Conservation (phyloP, 2,113 vertebrate species). For the Sakesphorus luctuosus region DNA sequence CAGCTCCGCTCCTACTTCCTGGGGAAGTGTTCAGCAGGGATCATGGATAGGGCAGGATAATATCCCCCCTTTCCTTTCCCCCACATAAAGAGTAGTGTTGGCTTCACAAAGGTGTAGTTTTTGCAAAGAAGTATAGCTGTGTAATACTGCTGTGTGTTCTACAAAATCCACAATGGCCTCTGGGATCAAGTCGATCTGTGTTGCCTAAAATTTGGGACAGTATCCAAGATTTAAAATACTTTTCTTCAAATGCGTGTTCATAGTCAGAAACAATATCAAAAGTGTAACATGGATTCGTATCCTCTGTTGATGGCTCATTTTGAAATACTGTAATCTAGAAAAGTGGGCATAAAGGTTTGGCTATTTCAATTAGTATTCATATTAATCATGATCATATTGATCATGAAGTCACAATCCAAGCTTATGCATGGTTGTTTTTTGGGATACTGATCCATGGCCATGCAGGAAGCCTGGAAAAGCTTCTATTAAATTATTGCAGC, state of each 20-base stretch:
- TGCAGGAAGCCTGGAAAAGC: slow-evolving; percentile 55
- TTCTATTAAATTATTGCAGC: slow-evolving; percentile 64
- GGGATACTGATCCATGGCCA: slow-evolving; percentile 52
- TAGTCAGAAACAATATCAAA: not conserved
- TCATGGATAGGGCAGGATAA: not conserved
- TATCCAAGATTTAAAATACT: not conserved
- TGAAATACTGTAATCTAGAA: not conserved
- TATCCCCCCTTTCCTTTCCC: not conserved
- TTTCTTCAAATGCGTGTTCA: not conserved
- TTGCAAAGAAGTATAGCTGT: not conserved
- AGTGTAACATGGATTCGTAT: not conserved
- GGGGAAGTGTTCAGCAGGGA: not conserved
- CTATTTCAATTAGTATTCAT: slow-evolving; percentile 12
- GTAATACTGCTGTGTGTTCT: not conserved
- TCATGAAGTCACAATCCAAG: slow-evolving; percentile 46
- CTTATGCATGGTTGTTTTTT: slow-evolving; percentile 23
- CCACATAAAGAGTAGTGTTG: not conserved
- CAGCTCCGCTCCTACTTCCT: not conserved
- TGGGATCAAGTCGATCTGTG: not conserved
- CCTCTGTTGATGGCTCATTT: not conserved
- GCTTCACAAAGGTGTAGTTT: not conserved
- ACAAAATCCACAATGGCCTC: not conserved
- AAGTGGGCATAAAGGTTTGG: not conserved
- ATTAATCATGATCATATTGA: slow-evolving; percentile 13
- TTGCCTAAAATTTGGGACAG: not conserved